A percentile compares a stretch with the other conserved stretches of the same genome.
Conservation (phyloP, 2,888 invertebrate species). For the Ischnus inquisitorius region DNA sequence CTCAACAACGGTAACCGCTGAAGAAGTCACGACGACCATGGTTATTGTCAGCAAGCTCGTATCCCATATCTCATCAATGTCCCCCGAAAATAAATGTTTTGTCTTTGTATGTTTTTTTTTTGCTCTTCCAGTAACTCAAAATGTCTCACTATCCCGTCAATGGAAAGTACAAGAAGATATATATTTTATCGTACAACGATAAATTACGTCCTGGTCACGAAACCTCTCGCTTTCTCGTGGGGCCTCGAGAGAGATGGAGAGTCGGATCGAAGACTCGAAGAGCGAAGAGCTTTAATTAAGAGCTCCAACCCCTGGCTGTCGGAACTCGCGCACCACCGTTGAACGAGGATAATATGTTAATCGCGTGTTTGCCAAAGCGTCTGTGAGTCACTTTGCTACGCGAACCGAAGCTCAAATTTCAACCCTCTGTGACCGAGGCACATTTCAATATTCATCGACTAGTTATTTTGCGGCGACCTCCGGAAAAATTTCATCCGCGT, state of each 20-base stretch:
- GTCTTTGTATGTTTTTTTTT: not conserved
- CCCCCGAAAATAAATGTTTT: conserved; percentile 11
- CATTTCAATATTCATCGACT: conserved; percentile 60
- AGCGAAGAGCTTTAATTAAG: conserved; percentile 58
- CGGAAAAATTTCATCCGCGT: not conserved
- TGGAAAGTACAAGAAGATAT: not conserved
- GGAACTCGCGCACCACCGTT: not conserved
- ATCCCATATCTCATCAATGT: conserved; percentile 77
- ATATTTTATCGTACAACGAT: conserved; percentile 25
- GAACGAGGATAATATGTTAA: conserved; percentile 53
- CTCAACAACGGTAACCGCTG: conserved; percentile 81
- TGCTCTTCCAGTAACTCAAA: conserved; percentile 14
- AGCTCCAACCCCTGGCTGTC: conserved; percentile 1
- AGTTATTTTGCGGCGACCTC: conserved; percentile 1
- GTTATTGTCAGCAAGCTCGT: conserved; percentile 71
- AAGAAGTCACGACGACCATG: conserved; percentile 82
- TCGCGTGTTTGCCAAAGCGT: conserved; percentile 58
- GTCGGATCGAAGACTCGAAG: conserved; percentile 31
- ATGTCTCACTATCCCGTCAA: conserved; percentile 4
- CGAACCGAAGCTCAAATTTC: conserved; percentile 7
- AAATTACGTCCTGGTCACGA: conserved; percentile 61
- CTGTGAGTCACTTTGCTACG: conserved; percentile 23
- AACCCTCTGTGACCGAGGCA: conserved; percentile 17
- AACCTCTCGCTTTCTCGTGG: conserved; percentile 22
- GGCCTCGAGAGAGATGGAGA: not conserved